Conservation (phyloP, 2,888 invertebrate genomes). For the Pyrgus malvae region DNA sequence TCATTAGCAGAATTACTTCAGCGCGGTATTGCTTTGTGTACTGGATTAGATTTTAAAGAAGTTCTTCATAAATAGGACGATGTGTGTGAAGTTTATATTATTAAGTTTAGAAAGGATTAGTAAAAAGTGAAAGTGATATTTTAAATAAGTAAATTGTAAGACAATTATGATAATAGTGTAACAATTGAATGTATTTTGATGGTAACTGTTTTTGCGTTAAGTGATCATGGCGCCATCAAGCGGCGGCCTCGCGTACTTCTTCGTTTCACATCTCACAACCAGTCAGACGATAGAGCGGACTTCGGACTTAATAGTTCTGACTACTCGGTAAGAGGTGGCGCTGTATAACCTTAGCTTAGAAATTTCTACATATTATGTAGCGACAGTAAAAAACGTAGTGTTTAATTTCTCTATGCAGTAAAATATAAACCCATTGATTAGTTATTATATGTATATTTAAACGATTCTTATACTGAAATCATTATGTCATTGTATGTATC, state of each 20-base stretch:
- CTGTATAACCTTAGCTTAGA: constrained; percentile 29
- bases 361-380: too few relatives aligned
- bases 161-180: constrained; percentile 35
- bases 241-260: constrained; percentile 79
- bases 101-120: constrained; percentile 1
- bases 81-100: constrained; percentile 14
- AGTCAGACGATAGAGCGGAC: constrained; percentile 46
- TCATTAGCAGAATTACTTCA: constrained; percentile 6
- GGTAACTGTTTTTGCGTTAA: constrained; percentile 86
- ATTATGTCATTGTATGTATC: too few relatives aligned
- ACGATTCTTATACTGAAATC: too few relatives aligned
- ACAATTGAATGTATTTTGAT: constrained; percentile 75
- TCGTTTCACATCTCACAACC: constrained; percentile 63
- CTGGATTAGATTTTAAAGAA: not conserved
- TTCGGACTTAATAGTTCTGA: constrained; percentile 49
- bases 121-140: constrained; percentile 7
- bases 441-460: too few relatives aligned
- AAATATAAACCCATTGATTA: too few relatives aligned
- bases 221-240: constrained; percentile 82
- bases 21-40: constrained; percentile 3
- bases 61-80: not conserved
- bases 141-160: not conserved
- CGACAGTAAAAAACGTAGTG: too few relatives aligned
- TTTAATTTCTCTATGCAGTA: too few relatives aligned
- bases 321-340: constrained; percentile 80